Evolutionary conservation across 2,113 vertebrate species (phyloP), one percentile per base, ranked within the genome.

Genomic region (Etia nguti): DNA sequence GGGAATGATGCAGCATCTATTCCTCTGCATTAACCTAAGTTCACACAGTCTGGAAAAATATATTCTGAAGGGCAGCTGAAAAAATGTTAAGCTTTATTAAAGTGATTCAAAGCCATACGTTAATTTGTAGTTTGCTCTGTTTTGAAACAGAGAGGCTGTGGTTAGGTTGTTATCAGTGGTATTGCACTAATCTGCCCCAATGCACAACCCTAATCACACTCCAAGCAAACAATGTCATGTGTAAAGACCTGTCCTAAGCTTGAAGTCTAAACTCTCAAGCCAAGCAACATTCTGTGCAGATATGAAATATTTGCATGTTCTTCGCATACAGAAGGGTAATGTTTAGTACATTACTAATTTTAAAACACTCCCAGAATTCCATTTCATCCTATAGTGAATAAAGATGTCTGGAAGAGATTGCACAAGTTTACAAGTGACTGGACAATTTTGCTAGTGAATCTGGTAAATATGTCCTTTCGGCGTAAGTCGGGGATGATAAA

Each of bases 401-500:
- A 34, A 84, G 86, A 92, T 75, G 46, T 89, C 86, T 59, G 38
- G 73, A 85, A 79, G 79, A 91, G 55, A 93, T 65, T 85, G 57
- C 84, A 55, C 50, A 68, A 18, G 9, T 90, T 92, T 90, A 83
- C 16, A 43, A 88, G 77, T 84, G 57, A 68, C 59, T 88, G 88
- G 85, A 89, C 60, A 83, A 50, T 88, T 82, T 87, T 90, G 84
- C 73, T 80, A 24, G 82, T 41, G 55, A 89, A 90, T 92, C 65
- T 70, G 82, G 80, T 90, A 88, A 92, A 92, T 81, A 81, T 83
- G 60, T 93, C 89, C 86, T 88, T 90, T 86, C 80, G 54, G 82
- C 90, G 85, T 34, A 88, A 87, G 84, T 86, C 87, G 2, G 80
- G 83, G 86, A 93, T 92, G 90, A 95, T 95, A 62, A 94, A 92